Evolutionary conservation across 2,888 invertebrate species (phyloP), one percentile per base, ranked within the genome.

Genomic region (Resseliella maxima): DNA sequence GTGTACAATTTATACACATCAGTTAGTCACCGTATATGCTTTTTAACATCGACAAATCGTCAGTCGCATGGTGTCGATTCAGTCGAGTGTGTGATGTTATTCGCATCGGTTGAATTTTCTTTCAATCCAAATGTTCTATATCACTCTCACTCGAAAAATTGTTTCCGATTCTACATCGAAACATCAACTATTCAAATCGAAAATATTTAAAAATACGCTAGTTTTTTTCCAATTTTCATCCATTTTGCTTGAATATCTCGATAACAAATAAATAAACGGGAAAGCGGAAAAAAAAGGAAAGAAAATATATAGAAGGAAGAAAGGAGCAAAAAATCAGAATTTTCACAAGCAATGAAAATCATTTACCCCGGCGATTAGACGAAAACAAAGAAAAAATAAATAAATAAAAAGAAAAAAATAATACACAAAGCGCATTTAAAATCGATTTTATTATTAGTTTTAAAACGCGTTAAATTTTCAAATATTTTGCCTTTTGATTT

Each of bases 81-180:
- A 83, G 83, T 83, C 83, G 83, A 83, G 83, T 83, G 38, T 83
- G n/a, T 83, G 83, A 83, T 83, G 38, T 83, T 83, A 83, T 83
- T 83, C 83, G 41, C 83, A 83, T 83, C 83, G 38, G 83, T 83
- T 83, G 83, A 38, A 38, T 72, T 31, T 15, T 59, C n/a, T 31
- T 50, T 18, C 27, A 21, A 38, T n/a, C 24, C 83, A n/a, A 36
- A 81, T 81, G 81, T 83, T 38, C 38, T 83, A 38, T n/a, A 83
- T 83, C 83, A 83, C 83, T 83, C 83, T 38, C 38, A n/a, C 83
- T 83, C n/a, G n/a, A n/a, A n/a, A 21, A 83, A 24, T 83, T 38
- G 41, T 83, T 83, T 83, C 38, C 83, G 83, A 83, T 83, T 83
- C 38, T 8, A 83, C 5, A 83, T 83, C 83, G 83, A 83, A 83